Base-by-base conservation (phyloP, 1,140 invertebrate species). In the Ctenoplectra terminalis region DNA sequence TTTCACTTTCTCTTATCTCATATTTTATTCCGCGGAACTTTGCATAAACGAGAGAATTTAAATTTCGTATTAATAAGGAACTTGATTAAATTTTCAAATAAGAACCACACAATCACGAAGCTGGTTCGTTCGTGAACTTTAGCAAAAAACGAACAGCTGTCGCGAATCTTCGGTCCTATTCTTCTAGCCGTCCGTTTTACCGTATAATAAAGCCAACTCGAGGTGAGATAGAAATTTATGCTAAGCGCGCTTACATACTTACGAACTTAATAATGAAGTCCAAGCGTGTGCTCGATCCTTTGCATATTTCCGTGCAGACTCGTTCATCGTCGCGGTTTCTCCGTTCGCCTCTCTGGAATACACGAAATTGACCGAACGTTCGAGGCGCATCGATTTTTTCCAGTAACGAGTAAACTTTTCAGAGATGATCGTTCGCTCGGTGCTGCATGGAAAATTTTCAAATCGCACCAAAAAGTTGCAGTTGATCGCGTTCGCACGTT, bases 231-330 rank as follows among this genome's bases (percentile, higher is more conserved):
- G 71, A 85, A 87, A 88, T 87, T 85, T 87, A 87, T 87, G 87
- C 83, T 88, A 86, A 88, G 79, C 64, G 69, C 79, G 79, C 87
- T 82, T 83, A 83, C 75, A 72, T 69, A 82, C 78, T 88, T 88
- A 74, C 76, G 72, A 85, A 88, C 82, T 88, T 87, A 88, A 88
- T 87, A 87, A 87, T 75, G 75, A 76, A 87, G 72, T 87, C 87
- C 23, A n/a, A n/a, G 81, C 50, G 40, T 70, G 63, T 77, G 86
- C 79, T 58, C 61, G 77, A 87, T 81, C 82, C 82, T 87, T 87
- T 86, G 71, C 86, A 81, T 87, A 82, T 82, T 88, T 72, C 52
- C 50, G 43, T 40, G 34, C 54, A 50, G 29, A n/a, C n/a, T 54
- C 71, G 52, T 37, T 6, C 26, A 26, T 34, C 31, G 34, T 54